These are phyloP conservation scores for Apteryx mantelli DNA, from an alignment of 2,113 vertebrate genomes.

Conservation along the genomic window DNA sequence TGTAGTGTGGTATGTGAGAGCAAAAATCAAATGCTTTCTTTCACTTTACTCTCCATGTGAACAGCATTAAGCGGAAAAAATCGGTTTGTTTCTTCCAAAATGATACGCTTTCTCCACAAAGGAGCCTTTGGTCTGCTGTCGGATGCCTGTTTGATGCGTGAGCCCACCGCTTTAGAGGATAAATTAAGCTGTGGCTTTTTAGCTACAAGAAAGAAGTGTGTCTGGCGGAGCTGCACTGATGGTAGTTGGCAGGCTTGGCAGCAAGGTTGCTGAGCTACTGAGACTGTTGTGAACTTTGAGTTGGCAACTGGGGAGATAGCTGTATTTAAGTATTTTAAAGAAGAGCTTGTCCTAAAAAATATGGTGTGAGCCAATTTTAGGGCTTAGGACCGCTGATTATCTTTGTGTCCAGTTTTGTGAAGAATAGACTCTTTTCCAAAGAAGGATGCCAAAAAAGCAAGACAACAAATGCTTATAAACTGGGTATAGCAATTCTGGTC, in stretches of 20 bases:
- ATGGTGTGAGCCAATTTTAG: neutral
- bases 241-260: slow-evolving; percentile 4
- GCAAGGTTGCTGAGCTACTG: neutral
- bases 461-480: neutral
- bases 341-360: neutral
- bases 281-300: neutral
- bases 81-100: neutral
- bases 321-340: neutral
- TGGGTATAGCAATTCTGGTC: neutral
- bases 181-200: slow-evolving; percentile 39
- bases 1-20: neutral
- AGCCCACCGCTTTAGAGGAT: neutral
- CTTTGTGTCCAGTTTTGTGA: neutral
- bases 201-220: neutral
- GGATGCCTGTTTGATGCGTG: neutral
- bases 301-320: neutral
- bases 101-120: neutral
- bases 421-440: neutral
- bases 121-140: slow-evolving; percentile 27
- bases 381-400: neutral
- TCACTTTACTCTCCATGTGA: neutral
- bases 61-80: neutral
- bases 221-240: neutral
- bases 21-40: neutral
- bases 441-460: neutral